Percentiles rank a stretch among this genome's conserved stretches.
Conservation (phyloP, 2,888 invertebrate genomes). For the Tachystola acroxantha region DNA sequence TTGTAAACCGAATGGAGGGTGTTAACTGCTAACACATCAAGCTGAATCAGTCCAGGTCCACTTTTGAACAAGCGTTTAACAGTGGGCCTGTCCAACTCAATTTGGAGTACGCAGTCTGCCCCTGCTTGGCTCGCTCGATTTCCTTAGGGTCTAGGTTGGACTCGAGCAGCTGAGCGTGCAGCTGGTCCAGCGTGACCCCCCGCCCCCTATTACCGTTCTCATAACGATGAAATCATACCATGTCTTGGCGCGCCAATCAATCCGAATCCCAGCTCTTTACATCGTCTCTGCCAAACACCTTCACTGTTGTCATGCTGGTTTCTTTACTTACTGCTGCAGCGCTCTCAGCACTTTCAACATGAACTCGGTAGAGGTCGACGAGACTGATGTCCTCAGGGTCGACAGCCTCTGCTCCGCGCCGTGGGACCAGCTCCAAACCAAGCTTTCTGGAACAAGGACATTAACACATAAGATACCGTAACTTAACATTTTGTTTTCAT, state of each 20-base stretch:
- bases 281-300: neutral
- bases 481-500: too few relatives aligned
- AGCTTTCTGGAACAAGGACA: slow-evolving; percentile 83
- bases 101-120: too few relatives aligned
- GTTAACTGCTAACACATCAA: too few relatives aligned
- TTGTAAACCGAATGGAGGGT: too few relatives aligned
- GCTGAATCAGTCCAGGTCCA: too few relatives aligned
- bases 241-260: too few relatives aligned
- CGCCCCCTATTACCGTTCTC: too few relatives aligned
- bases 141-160: slow-evolving; percentile 94
- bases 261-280: too few relatives aligned
- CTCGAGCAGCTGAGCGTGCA: slow-evolving; percentile 84
- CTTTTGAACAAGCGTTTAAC: too few relatives aligned
- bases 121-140: slow-evolving; percentile 84
- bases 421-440: slow-evolving; percentile 93
- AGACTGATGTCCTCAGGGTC: slow-evolving; percentile 93
- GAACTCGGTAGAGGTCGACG: slow-evolving; percentile 91
- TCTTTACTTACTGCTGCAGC: slow-evolving; percentile 85
- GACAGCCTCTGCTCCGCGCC: slow-evolving; percentile 92
- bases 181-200: slow-evolving; percentile 89
- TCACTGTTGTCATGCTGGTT: neutral
- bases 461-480: too few relatives aligned
- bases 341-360: slow-evolving; percentile 83
- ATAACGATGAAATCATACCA: too few relatives aligned
- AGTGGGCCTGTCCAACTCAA: too few relatives aligned